Conservation (phyloP, 2,113 vertebrate genomes). For the Brachyhypopomus occidentalis region DNA sequence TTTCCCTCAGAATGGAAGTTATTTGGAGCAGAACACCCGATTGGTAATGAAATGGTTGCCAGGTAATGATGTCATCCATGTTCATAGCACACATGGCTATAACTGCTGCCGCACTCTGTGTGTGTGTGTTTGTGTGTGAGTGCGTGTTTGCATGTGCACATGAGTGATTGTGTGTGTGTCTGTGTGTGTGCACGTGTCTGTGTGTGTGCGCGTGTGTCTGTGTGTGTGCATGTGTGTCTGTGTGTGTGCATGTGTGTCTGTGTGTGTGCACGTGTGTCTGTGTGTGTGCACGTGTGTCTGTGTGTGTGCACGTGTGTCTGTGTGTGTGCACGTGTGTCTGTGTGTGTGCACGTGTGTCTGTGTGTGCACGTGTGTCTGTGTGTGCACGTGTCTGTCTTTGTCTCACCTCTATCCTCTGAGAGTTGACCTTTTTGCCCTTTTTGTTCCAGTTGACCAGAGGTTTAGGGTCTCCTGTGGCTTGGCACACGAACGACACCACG, state of each 20-base stretch:
- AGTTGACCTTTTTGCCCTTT: conserved; percentile 99
- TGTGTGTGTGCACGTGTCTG: neutral
- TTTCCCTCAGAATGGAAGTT: neutral
- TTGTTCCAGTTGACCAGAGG: conserved; percentile 97
- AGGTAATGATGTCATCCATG: neutral
- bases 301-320: too few relatives aligned
- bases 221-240: too few relatives aligned
- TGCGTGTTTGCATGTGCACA: neutral
- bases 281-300: neutral
- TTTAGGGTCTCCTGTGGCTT: conserved; percentile 90
- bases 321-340: too few relatives aligned
- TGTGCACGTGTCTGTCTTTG: neutral
- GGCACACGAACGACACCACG: conserved; percentile 96
- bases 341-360: neutral
- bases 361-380: neutral
- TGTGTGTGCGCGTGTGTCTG: neutral
- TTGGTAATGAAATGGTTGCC: neutral
- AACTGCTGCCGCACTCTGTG: neutral
- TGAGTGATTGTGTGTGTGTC: too few relatives aligned
- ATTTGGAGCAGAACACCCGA: neutral
- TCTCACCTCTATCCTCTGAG: conserved; percentile 95
- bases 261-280: conserved; percentile 7
- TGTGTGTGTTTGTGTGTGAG: too few relatives aligned
- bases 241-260: neutral
- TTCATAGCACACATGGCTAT: neutral